Evolutionary conservation across 2,797 vertebrate species (phyloP).

Genomic region (Gallinago stenura): DNA sequence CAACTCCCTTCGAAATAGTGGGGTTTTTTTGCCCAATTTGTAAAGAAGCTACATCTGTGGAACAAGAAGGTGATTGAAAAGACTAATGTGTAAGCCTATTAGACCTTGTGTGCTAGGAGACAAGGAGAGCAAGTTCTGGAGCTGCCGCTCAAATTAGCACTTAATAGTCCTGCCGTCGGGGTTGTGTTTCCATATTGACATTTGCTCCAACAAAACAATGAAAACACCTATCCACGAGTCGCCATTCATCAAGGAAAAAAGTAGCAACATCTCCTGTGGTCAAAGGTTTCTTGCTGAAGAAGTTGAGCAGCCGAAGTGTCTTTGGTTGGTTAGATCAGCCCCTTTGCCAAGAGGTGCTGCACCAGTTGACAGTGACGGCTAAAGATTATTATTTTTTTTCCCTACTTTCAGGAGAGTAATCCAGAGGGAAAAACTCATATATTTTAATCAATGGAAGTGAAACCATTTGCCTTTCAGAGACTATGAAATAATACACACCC

Average conservation of each 20-base stretch:
- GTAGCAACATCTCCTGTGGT: constrained; percentile 38
- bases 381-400: background rate
- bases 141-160: constrained; percentile 13
- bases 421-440: constrained; percentile 30
- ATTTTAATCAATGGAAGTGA: constrained; percentile 64
- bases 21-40: background rate
- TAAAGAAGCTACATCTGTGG: background rate
- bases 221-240: constrained; percentile 35
- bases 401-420: background rate
- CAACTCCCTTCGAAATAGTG: background rate
- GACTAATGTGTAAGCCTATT: background rate
- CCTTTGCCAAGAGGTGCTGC: background rate
- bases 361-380: background rate
- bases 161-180: background rate
- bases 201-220: constrained; percentile 34
- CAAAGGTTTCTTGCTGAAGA: constrained; percentile 52
- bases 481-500: constrained; percentile 58
- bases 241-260: background rate
- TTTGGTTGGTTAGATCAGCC: background rate
- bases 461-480: constrained; percentile 63
- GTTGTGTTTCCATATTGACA: constrained; percentile 39
- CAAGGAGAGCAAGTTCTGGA: background rate
- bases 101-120: background rate
- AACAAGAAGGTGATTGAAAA: constrained; percentile 20
- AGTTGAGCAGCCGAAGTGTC: background rate